Evolutionary conservation across 2,888 invertebrate species (phyloP), one percentile per base, ranked within the genome.

Genomic region (Netelia fuscicornis): DNA sequence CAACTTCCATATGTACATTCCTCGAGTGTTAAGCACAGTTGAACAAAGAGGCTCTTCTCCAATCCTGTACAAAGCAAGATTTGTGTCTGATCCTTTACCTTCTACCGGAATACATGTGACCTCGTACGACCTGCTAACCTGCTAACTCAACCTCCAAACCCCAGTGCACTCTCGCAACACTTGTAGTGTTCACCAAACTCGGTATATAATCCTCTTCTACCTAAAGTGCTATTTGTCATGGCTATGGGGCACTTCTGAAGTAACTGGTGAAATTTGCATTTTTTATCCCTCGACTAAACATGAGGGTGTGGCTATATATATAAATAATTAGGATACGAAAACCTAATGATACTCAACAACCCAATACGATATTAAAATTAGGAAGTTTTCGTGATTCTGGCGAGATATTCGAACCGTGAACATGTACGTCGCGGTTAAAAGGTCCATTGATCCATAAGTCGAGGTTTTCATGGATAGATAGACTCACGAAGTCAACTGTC

Each of bases 11-110:
- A 25, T 67, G 37, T 64, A 60, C n/a, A 20, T 25, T n/a, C 30
- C 20, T 44, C 64, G 44, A 77, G 68, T 56, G 70, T 71, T 76
- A 70, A 82, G 30, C 70, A 54, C 56, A 52, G 75, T 81, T 70
- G 56, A 48, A 71, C 64, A 65, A 82, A 77, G 65, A 58, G 54
- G n/a, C 52, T 68, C 48, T 25, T 70, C 48, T 58, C 48, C 42
- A 44, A 3, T 67, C 13, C 13, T 37, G 81, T 65, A 82, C 82
- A 72, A 82, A 82, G 65, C 54, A 67, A 77, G 77, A 82, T 77
- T 82, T 82, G 82, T 82, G 65, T 58, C 23, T 37, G 42, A 77
- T 77, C 23, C 71, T 37, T 17, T 20, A 3, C 62, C n/a, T 11
- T 25, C 62, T 11, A 30, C 42, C 25, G 25, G 68, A 56, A 25